Evolutionary conservation across 1,140 invertebrate species (phyloP).

Genomic region (Hycleus cichorii): DNA sequence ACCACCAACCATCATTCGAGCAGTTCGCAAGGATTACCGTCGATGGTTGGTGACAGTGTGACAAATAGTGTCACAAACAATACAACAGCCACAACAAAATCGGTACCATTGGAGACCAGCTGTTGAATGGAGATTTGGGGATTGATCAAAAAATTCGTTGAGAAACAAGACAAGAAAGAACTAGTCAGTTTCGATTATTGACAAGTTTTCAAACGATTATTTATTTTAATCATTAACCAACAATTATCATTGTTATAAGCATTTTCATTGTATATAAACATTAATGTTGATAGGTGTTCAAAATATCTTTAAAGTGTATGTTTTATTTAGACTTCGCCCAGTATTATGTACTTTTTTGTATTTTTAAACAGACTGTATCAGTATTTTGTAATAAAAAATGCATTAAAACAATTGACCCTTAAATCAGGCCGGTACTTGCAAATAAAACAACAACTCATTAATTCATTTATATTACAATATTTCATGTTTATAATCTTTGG

Average conservation of each 20-base stretch:
- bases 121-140: constrained; percentile 38
- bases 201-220: no score
- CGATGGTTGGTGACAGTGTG: constrained; percentile 59
- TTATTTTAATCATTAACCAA: no score
- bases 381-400: no score
- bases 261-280: no score
- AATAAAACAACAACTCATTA: no score
- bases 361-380: not conserved
- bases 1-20: constrained; percentile 51
- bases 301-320: not conserved
- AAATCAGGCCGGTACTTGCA: no score
- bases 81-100: constrained; percentile 34
- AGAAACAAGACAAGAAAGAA: no score
- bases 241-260: no score
- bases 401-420: no score
- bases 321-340: constrained; percentile 5
- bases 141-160: not conserved
- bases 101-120: constrained; percentile 48
- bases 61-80: constrained; percentile 39
- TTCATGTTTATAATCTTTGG: constrained; percentile 13
- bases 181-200: no score
- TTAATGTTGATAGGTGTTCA: no score
- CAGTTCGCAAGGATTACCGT: constrained; percentile 68
- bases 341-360: constrained; percentile 4
- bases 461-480: constrained; percentile 8